Percentiles rank a stretch among this genome's conserved stretches.
These are phyloP conservation scores for Globodera ellingtonae DNA, from an alignment of 1,140 invertebrate species.

Conservation along the genomic window DNA sequence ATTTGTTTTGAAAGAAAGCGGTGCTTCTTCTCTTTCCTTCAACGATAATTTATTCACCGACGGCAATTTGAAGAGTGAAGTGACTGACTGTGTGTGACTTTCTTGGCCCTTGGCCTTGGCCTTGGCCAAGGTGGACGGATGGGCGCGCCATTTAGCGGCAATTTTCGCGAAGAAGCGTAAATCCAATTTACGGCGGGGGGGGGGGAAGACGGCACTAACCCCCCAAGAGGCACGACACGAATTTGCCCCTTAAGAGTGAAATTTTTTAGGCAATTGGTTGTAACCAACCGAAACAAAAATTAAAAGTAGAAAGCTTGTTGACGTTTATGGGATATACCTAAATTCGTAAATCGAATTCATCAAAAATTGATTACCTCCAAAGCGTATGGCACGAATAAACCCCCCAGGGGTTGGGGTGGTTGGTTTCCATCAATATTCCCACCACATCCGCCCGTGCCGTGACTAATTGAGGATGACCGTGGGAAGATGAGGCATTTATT, in stretches of 20 bases:
- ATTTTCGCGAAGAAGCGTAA: constrained; percentile 27
- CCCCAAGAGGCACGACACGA: not conserved
- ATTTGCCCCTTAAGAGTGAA: not conserved
- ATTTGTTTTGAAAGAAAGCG: not conserved
- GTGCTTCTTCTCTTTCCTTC: not conserved
- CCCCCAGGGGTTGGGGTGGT: too few species aligned
- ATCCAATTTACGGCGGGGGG: constrained; percentile 25
- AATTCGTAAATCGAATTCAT: too few species aligned
- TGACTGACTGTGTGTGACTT: not conserved
- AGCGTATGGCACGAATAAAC: not conserved
- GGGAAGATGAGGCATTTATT: not conserved
- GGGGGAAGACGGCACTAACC: not conserved
- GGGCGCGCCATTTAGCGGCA: constrained; percentile 7
- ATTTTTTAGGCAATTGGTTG: not conserved
- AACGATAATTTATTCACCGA: constrained; percentile 2
- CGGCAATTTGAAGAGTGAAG: constrained; percentile 20
- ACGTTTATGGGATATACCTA: too few species aligned
- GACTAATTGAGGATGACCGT: constrained; percentile 13
- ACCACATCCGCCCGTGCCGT: not conserved
- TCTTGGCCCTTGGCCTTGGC: constrained; percentile 12
- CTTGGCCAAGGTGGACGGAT: not conserved
- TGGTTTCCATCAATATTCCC: too few species aligned
- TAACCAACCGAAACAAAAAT: too few species aligned
- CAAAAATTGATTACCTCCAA: not conserved
- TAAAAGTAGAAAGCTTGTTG: too few species aligned